These are phyloP conservation scores for Aromia moschata DNA, from an alignment of 2,888 invertebrate genomes.

Conservation along the genomic window DNA sequence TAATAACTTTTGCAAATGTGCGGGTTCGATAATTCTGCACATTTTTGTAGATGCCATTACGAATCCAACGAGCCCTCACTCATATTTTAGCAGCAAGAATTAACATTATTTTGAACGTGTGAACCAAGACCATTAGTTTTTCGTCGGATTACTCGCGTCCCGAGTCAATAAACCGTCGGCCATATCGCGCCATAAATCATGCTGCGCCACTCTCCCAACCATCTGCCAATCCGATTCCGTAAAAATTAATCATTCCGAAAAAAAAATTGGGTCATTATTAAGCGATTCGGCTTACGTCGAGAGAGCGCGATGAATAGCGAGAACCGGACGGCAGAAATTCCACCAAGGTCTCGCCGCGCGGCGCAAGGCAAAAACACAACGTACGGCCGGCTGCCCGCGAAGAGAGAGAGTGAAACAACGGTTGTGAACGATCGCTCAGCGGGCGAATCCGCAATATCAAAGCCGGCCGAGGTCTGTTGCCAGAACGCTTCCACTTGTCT, in stretches of 20 bases:
- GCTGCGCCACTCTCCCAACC: neutral
- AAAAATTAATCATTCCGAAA: constrained; percentile 17
- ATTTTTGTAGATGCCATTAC: no score
- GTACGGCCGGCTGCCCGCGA: constrained; percentile 33
- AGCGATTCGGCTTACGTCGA: constrained; percentile 25
- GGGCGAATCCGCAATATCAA: constrained; percentile 36
- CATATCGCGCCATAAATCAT: neutral
- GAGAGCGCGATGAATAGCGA: constrained; percentile 24
- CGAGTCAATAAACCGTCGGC: constrained; percentile 10
- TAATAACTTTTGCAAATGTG: no score
- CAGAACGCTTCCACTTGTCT: constrained; percentile 42
- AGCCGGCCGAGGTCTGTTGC: constrained; percentile 28
- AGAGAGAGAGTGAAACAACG: constrained; percentile 42
- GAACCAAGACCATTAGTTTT: no score
- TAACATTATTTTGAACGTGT: no score
- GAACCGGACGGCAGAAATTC: constrained; percentile 32
- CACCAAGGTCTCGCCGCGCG: constrained; percentile 36
- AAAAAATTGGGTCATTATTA: constrained; percentile 33
- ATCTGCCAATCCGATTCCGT: constrained; percentile 2
- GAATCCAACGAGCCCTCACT: no score
- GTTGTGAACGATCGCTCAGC: constrained; percentile 42
- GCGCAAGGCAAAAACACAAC: constrained; percentile 38
- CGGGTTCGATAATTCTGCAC: no score
- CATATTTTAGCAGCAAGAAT: no score
- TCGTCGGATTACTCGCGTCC: no score